Conservation (phyloP, 2,113 vertebrate genomes). For the Rhynchomys soricoides region DNA sequence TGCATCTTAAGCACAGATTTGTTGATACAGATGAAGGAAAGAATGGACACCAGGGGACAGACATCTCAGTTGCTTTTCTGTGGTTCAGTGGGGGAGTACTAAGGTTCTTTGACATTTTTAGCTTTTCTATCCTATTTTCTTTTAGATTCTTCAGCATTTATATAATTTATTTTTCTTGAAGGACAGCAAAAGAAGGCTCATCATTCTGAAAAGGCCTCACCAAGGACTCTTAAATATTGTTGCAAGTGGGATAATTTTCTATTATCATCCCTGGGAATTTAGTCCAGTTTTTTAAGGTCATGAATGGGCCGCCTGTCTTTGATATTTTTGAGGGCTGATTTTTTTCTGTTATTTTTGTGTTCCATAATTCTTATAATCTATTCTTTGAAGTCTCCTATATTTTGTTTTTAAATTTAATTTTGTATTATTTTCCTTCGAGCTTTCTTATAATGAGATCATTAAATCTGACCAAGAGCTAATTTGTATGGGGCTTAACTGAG, state of each 20-base stretch:
- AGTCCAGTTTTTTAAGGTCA: background rate
- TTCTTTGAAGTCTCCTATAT: constrained; percentile 56
- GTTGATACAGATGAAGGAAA: background rate
- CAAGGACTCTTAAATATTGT: constrained; percentile 21
- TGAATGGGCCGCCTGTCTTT: background rate
- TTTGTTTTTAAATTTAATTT: constrained; percentile 70
- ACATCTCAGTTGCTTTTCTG: background rate
- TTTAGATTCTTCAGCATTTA: background rate
- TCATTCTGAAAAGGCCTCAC: background rate
- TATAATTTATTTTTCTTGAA: constrained; percentile 14
- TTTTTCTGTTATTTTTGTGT: constrained; percentile 63
- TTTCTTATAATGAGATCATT: constrained; percentile 73
- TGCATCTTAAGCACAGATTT: background rate
- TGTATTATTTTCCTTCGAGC: constrained; percentile 64
- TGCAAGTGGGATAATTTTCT: constrained; percentile 8
- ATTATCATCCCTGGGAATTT: background rate
- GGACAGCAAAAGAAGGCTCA: constrained; percentile 23
- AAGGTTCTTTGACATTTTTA: background rate
- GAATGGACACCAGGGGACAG: background rate
- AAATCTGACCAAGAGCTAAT: constrained; percentile 71
- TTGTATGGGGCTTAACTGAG: constrained; percentile 49
- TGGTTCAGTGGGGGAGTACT: background rate
- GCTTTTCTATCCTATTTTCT: constrained; percentile 49
- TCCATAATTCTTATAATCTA: constrained; percentile 64
- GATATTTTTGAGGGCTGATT: constrained; percentile 37